Base-by-base conservation (phyloP, 2,888 invertebrate species). In the Tridacna crocea region DNA sequence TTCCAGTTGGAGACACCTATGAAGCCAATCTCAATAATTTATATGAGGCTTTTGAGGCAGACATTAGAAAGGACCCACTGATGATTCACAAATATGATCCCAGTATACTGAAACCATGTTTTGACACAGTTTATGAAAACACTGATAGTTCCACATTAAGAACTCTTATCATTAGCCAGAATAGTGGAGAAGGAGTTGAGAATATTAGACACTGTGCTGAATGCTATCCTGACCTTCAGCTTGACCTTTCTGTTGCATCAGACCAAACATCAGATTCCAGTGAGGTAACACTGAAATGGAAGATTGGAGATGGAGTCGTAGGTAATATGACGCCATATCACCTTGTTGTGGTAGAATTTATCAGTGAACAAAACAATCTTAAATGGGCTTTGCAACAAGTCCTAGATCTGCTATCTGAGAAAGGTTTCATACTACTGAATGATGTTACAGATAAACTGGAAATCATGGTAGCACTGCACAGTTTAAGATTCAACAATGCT, bases 51-150 rank as follows among this genome's bases (percentile, higher is more conserved):
- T 85, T 87, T 48, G 82, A 81, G 22, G 19, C 48, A 13, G 91
- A 90, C 24, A 73, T 91, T 26, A 24, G 68, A 11, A 65, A 80
- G 6, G 92, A 92, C 72, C 55, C 66, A 3, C 79, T 92, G 12
- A 75, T 91, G 61, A 78, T 80, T 15, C 77, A 73, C 63, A 68
- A 88, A 46, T 51, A 75, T 26, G 79, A 84, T 12, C 73, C 70
- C 6, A 61, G 83, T 8, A 79, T 90, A n/a, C 83, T 95, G 24
- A 92, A 94, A 79, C 88, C 93, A 6, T 91, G 92, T 79, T 93
- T 97, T 76, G 98, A 98, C 93, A 94, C 97, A 15, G 96, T 97
- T 27, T 94, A 97, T 55, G 98, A 98, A 95, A 98, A 98, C 94
- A 95, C 96, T 24, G 95, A 95, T 58, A 95, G 96, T 15, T 94